These are phyloP conservation scores for Craseonycteris thonglongyai DNA, from an alignment of 2,113 vertebrate genomes.

Conservation along the genomic window DNA sequence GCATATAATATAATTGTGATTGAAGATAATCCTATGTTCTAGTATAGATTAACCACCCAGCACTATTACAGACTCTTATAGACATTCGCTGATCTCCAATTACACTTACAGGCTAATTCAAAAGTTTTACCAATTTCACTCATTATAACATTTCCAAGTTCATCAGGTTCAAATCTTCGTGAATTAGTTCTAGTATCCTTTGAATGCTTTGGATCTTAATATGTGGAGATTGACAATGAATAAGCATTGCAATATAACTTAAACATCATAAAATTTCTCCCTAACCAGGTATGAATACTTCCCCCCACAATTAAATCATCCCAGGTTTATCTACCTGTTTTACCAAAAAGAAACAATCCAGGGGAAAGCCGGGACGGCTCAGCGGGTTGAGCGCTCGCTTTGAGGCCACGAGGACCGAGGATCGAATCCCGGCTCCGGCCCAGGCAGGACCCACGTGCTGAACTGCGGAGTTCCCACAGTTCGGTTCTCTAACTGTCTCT, in stretches of 20 bases:
- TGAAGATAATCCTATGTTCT: background rate
- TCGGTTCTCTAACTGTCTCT: too few species aligned
- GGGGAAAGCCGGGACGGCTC: too few species aligned
- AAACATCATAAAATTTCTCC: background rate
- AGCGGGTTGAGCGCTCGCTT: too few species aligned
- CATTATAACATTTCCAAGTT: background rate
- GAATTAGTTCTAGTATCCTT: background rate
- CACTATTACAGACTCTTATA: background rate
- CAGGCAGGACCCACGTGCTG: too few species aligned
- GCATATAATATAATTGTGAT: background rate
- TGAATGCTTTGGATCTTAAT: background rate
- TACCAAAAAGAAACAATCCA: background rate
- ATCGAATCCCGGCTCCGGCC: too few species aligned
- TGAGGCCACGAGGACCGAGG: too few species aligned
- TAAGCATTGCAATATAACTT: background rate
- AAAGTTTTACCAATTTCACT: background rate
- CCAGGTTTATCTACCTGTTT: background rate
- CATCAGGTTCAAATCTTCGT: background rate
- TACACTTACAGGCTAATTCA: background rate
- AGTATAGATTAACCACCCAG: background rate
- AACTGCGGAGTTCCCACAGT: too few species aligned
- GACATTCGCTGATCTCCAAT: background rate
- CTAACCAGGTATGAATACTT: background rate
- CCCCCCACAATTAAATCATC: background rate
- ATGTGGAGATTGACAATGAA: background rate